Evolutionary conservation across 2,113 vertebrate genomes (phyloP).

Genomic region (Plectropomus leopardus): DNA sequence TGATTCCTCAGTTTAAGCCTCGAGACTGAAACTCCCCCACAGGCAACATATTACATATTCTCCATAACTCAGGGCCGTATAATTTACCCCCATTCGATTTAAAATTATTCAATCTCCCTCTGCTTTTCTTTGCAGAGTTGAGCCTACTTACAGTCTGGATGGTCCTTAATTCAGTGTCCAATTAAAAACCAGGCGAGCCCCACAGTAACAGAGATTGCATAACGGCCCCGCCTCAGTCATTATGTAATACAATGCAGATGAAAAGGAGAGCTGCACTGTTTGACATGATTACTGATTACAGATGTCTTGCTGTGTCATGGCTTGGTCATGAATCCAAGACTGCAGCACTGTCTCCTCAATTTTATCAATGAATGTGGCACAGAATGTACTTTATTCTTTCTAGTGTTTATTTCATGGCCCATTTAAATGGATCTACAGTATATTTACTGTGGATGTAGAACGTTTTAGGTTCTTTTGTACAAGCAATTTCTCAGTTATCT

Average conservation of each 20-base stretch:
- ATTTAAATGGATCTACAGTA: not conserved
- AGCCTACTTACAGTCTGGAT: constrained; percentile 39
- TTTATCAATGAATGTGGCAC: not conserved
- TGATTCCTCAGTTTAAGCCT: not conserved
- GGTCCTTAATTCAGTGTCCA: constrained; percentile 54
- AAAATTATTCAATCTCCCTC: constrained; percentile 14
- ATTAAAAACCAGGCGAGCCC: constrained; percentile 64
- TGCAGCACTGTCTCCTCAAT: not conserved
- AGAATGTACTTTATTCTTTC: not conserved
- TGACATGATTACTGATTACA: constrained; percentile 44
- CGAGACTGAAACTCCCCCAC: constrained; percentile 1
- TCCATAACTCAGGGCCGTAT: constrained; percentile 9
- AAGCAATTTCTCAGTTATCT: not conserved
- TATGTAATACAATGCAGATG: constrained; percentile 65
- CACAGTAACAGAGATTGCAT: constrained; percentile 54
- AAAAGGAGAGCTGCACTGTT: constrained; percentile 35
- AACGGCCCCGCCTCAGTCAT: constrained; percentile 49
- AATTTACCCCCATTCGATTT: not conserved
- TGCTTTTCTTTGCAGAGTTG: constrained; percentile 18
- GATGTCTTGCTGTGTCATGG: constrained; percentile 33
- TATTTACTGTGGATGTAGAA: not conserved
- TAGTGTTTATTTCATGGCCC: not conserved
- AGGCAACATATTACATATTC: constrained; percentile 37
- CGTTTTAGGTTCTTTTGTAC: not conserved
- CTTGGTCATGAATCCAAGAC: not conserved